Evolutionary conservation across 2,113 vertebrate species (phyloP), one percentile per base, ranked within the genome.

Genomic region (Phylloscopus trochilus): DNA sequence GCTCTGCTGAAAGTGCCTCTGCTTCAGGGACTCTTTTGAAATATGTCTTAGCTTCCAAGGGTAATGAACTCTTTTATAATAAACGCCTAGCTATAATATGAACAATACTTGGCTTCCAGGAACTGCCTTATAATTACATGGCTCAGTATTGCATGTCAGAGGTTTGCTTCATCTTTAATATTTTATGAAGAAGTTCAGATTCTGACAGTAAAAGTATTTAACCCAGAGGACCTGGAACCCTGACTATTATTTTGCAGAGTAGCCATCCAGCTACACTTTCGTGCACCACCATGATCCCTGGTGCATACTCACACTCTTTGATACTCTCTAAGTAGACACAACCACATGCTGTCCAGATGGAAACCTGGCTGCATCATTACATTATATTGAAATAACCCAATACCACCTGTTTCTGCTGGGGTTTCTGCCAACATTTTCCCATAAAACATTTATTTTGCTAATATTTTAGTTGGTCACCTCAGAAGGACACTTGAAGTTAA

Each of bases 311-410:
- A 97, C 96, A 97, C 94, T 97, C 97, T 96, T 93, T 98, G 98
- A 97, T 98, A 97, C 98, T 98, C 98, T 97, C 97, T 91, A 96
- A 98, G 98, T 96, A 97, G 98, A 96, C 97, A 97, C 97, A 97
- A 98, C 97, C 98, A 98, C 97, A 99, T 98, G 98, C 97, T 98
- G 97, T 98, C 98, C 98, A 98, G 98, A 98, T 98, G 96, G 98
- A 97, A 98, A 98, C 98, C 98, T 98, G 98, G 98, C 98, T 98
- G 98, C 98, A 98, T 99, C 98, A 99, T 98, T 98, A 98, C 97
- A 98, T 98, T 98, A 98, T 98, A 99, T 98, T 99, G 98, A 98
- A 99, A 99, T 99, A 98, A 98, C 98, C 98, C 98, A 98, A 98
- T 98, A 98, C 98, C 99, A 99, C 98, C 99, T 99, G 99, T 99